Evolutionary conservation across 1,140 invertebrate species (phyloP), one percentile per base, ranked within the genome.

Genomic region (Drosophila grimshawi): DNA sequence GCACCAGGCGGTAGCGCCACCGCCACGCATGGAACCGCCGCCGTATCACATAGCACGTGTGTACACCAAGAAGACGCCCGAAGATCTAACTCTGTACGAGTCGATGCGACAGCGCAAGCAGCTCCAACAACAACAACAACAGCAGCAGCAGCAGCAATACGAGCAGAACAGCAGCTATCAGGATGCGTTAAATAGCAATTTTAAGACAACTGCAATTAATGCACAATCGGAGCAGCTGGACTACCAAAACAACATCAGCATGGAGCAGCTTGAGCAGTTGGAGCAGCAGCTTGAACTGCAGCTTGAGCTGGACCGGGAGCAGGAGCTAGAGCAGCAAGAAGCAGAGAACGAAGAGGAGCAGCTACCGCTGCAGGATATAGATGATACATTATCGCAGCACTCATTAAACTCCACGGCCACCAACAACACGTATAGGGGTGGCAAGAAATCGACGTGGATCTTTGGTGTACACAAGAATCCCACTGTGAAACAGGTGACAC

Each of bases 31-130:
- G 56, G 85, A 93, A 72, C 95, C 95, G 5, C 95, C 95, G 2
- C 95, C 95, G 1, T 96, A 95, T 93, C 95, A 95, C 73, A 95
- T 95, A 70, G 95, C 95, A 6, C 95, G 95, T 3, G 94, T 94
- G 3, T 95, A 95, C 81, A 95, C 95, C 1, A 95, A 95, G 92
- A 95, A 95, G 70, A 95, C 95, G 76, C 93, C 78, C 81, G 94
- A 76, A 93, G 92, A 91, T 71, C 72, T 92, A 3, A 78, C 86
- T 4, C 76, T 82, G 4, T 92, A 91, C 51, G 90, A 91, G 60
- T 80, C 81, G 11, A 80, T 90, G 86, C 73, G 80, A 8, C 77
- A 86, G 61, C 73, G 88, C 19, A 91, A 91, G 46, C 90, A 90
- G 7, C 72, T 89, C 8, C 76, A 79, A 10, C 71, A 74, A 29